Base-by-base conservation (phyloP, 2,113 vertebrate genomes). In the Oxygymnocypris stewartii region DNA sequence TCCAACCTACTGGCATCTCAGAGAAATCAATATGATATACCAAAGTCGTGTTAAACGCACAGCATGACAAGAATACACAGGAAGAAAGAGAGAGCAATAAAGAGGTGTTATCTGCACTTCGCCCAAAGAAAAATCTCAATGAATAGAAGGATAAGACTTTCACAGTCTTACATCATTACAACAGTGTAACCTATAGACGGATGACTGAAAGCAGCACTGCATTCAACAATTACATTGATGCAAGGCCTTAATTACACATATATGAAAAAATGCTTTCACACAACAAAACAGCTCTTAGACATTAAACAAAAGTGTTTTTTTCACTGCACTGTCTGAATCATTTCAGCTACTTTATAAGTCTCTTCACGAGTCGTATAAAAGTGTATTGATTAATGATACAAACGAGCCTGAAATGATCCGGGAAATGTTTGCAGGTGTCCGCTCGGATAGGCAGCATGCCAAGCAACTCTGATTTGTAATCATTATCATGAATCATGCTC, bases 1-100 rank as follows among this genome's bases (percentile, higher is more conserved):
- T 79, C 51, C 74, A 85, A 42, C 78, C 54, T 61, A 14, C 51
- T 59, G 78, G 54, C 35, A 31, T 31, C 78, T 78, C 31, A 80
- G 78, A 80, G 54, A 79, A 79, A 80, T 80, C 78, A 80, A 80
- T 80, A 80, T 63, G 57, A 59, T 57, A 80, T 42, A 80, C 78
- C 78, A 40, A 63, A 80, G 57, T 42, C 44, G 78, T 80, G 57
- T 80, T 80, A 61, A 80, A 80, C 35, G 57, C 57, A 59, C 78
- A 80, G 78, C 25, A 61, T 49, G 42, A 82, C 61, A 67, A 82
- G 63, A 82, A 65, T 40, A 67, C 80, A 67, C 31, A 35, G 76
- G 49, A 25, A 80, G 16, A 81, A 44, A 25, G 20, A 49, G 25
- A 51, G 8, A 31, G 49, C 49, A 2, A 35, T 54, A 35, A 78